A percentile compares a stretch with the other conserved stretches of the same genome.
These are phyloP conservation scores for Monarcha castaneiventris DNA, from an alignment of 2,113 vertebrate species.

Conservation along the genomic window DNA sequence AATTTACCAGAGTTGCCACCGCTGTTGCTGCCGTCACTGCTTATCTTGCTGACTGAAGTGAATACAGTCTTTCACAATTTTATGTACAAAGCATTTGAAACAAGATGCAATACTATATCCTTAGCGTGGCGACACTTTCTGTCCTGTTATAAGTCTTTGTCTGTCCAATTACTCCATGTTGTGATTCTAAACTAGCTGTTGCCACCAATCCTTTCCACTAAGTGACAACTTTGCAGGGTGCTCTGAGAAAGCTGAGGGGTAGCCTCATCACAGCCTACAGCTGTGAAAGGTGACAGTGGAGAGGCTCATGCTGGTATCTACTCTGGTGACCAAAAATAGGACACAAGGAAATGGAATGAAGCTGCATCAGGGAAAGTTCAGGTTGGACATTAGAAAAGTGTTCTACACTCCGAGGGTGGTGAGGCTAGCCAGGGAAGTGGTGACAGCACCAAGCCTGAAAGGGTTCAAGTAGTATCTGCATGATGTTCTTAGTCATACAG, in stretches of 20 bases:
- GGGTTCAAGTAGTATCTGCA: background rate
- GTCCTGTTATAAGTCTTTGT: background rate
- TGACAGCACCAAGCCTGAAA: background rate
- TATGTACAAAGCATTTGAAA: background rate
- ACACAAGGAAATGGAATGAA: background rate
- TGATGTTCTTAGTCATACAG: fast-evolving
- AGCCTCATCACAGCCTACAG: background rate
- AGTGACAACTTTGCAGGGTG: background rate
- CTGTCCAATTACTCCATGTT: background rate
- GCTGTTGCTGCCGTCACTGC: background rate
- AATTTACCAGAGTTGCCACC: background rate
- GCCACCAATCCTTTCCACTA: background rate
- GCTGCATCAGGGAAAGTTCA: background rate
- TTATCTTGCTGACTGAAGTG: background rate
- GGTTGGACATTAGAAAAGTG: background rate
- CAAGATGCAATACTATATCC: background rate
- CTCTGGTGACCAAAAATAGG: background rate
- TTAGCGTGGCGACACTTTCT: background rate
- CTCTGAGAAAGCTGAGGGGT: background rate
- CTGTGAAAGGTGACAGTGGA: background rate
- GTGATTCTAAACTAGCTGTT: background rate
- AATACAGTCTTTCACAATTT: background rate
- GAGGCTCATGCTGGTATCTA: background rate
- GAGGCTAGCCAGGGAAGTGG: background rate
- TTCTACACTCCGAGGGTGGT: background rate